phyloP scores from a whole-genome alignment of 1,140 invertebrate genomes.

The Scaptodrosophila lebanonensis region DNA sequence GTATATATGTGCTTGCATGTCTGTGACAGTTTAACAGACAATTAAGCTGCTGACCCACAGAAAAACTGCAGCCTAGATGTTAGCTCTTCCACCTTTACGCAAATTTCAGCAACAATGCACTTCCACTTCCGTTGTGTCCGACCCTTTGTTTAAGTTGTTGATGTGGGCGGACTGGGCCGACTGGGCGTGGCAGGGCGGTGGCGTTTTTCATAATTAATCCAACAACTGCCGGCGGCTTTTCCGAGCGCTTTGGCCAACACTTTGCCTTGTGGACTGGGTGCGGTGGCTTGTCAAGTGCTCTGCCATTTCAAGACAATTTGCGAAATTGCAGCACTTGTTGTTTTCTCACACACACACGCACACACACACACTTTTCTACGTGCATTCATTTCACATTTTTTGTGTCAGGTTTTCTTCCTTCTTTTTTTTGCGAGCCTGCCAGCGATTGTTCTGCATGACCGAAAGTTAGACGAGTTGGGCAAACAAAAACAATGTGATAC shows the following conservation, averaged over 20 bases:
- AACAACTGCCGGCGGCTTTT: slow-evolving; percentile 65
- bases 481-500: too few relatives aligned
- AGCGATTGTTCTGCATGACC: slow-evolving; percentile 28
- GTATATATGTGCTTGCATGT: too few relatives aligned
- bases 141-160: not conserved
- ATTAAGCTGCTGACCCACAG: slow-evolving; percentile 66
- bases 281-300: not conserved
- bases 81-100: slow-evolving; percentile 4
- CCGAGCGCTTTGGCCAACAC: slow-evolving; percentile 50
- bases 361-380: not conserved
- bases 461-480: not conserved
- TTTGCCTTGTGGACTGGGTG: slow-evolving; percentile 29
- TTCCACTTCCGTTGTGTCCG: not conserved
- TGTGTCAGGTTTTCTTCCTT: slow-evolving; percentile 34
- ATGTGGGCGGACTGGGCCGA: too few relatives aligned
- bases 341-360: too few relatives aligned
- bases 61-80: not conserved
- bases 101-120: slow-evolving; percentile 33
- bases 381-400: slow-evolving; percentile 8
- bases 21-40: slow-evolving; percentile 74
- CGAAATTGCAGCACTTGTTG: slow-evolving; percentile 54
- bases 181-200: slow-evolving; percentile 1
- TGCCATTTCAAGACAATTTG: slow-evolving; percentile 67
- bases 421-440: too few relatives aligned
- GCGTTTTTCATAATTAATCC: slow-evolving; percentile 72